phyloP scores from a whole-genome alignment of 2,797 vertebrate genomes.

The Stomatorhinus walkeri region DNA sequence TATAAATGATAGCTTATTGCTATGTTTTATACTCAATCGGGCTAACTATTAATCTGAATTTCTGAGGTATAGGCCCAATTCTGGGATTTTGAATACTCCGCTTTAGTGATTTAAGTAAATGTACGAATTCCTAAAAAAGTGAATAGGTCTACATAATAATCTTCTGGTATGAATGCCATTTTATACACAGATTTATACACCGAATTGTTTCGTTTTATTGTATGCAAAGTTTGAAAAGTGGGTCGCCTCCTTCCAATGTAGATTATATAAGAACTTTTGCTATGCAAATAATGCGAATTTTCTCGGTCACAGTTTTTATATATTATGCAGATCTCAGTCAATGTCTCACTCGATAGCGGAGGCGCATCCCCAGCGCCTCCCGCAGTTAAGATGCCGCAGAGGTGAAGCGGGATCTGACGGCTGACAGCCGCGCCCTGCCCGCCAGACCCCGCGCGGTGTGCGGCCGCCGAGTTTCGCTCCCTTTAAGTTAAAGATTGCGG shows the following conservation, averaged over 20 bases:
- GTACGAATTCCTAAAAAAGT: background rate
- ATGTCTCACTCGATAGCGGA: constrained; percentile 4
- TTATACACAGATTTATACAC: background rate
- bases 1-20: background rate
- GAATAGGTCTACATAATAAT: background rate
- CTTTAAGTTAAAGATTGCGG: constrained; percentile 23
- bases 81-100: background rate
- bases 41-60: background rate
- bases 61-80: background rate
- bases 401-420: background rate
- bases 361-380: background rate
- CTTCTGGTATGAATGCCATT: background rate
- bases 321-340: constrained; percentile 5
- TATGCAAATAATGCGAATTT: constrained; percentile 6
- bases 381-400: background rate
- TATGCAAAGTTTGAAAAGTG: constrained; percentile 12
- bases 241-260: constrained; percentile 3
- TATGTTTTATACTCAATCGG: background rate
- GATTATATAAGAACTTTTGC: background rate
- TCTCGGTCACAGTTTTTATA: constrained; percentile 3
- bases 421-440: constrained; percentile 4
- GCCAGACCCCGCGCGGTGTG: constrained; percentile 31
- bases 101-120: background rate
- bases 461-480: constrained; percentile 41
- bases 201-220: background rate